A percentile compares a stretch with the other conserved stretches of the same genome.
These are phyloP conservation scores for Polyodon spathula DNA, from an alignment of 2,113 vertebrate genomes.

Conservation along the genomic window DNA sequence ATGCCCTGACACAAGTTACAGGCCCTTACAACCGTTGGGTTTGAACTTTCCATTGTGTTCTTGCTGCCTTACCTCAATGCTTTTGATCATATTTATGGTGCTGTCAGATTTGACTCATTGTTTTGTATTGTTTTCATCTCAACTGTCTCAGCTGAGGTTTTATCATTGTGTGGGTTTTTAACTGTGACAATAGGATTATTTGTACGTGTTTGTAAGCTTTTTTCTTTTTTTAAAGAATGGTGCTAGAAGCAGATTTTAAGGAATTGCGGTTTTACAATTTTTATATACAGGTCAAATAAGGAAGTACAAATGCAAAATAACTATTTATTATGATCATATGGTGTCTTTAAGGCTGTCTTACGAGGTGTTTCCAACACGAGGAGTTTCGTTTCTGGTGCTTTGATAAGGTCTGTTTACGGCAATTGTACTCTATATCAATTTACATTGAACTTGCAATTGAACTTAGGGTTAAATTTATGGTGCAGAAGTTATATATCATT, in stretches of 20 bases:
- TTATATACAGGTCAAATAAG: slow-evolving; percentile 53
- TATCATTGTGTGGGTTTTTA: slow-evolving; percentile 66
- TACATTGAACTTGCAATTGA: slow-evolving; percentile 51
- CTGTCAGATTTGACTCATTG: slow-evolving; percentile 44
- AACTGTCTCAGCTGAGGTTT: slow-evolving; percentile 65
- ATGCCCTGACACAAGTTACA: slow-evolving; percentile 81
- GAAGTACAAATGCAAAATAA: slow-evolving; percentile 50
- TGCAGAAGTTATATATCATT: slow-evolving; percentile 59
- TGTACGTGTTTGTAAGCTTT: slow-evolving; percentile 20
- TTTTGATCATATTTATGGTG: slow-evolving; percentile 42
- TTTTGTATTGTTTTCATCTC: slow-evolving; percentile 60
- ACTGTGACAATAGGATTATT: slow-evolving; percentile 73
- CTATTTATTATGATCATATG: slow-evolving; percentile 70
- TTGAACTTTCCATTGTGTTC: slow-evolving; percentile 42
- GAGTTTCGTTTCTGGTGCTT: slow-evolving; percentile 76
- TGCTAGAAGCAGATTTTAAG: slow-evolving; percentile 79
- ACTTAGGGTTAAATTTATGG: too few relatives aligned
- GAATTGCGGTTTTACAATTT: slow-evolving; percentile 81
- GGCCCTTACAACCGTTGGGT: slow-evolving; percentile 92
- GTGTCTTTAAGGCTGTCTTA: slow-evolving; percentile 43
- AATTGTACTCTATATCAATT: slow-evolving; percentile 50
- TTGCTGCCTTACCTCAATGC: slow-evolving; percentile 71
- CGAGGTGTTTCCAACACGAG: slow-evolving; percentile 43
- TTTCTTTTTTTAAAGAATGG: slow-evolving; percentile 68
- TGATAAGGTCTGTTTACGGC: slow-evolving; percentile 86